Base-by-base conservation (phyloP, 2,888 invertebrate species). In the Eilema caniola region DNA sequence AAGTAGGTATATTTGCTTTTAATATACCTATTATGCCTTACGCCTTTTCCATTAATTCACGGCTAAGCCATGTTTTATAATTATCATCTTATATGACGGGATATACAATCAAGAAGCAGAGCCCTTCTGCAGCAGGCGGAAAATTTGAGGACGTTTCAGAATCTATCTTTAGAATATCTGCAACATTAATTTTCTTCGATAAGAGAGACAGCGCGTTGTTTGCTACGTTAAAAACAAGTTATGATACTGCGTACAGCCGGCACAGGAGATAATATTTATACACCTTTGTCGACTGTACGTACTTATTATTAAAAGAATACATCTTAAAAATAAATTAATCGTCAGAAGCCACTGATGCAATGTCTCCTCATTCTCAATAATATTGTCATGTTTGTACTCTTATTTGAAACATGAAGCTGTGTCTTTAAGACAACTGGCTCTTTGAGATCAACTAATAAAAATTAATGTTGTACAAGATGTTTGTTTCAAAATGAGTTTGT, bases 361-460 rank as follows among this genome's bases (percentile, higher is more conserved):
- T 71, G 71, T 57, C 72, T 72, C 53, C 72, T 62, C 24, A 53
- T 65, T 68, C 64, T 61, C 66, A 47, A 33, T 57, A 57, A 47
- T 67, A 71, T 65, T 61, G 65, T 71, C 60, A 62, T 41, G 28
- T 80, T 80, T 80, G 83, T 83, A 83, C 81, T 83, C 72, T 67
- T 41, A 59, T 41, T 57, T 71, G 70, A 67, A 72, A 69, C 71
- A 67, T 59, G 66, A 66, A 78, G 69, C 81, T 37, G 61, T 74
- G 74, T 71, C 62, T 66, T 72, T 31, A 24, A 66, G 62, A 78
- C 73, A 65, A 62, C 78, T 69, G 71, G 23, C 71, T 73, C 66
- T 67, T 70, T 75, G 83, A 80, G 83, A 80, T 80, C 83, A 77
- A 53, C 62, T 57, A 67, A 66, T 66, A 25, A 41, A 59, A 25